These are phyloP conservation scores for Steromphala cineraria DNA, from an alignment of 2,888 invertebrate genomes.

Conservation along the genomic window DNA sequence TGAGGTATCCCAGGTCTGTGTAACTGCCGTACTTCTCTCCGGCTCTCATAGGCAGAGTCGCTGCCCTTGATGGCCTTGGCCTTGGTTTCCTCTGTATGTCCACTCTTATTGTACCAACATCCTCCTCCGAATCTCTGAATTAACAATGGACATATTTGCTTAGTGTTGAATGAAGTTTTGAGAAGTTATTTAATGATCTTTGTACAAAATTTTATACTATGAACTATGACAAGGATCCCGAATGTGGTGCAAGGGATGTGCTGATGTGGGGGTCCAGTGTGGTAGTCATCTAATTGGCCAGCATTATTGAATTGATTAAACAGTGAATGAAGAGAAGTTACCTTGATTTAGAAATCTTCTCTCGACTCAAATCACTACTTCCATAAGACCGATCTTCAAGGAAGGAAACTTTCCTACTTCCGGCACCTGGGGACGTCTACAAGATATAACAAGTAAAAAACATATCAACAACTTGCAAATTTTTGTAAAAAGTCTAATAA, in stretches of 20 bases:
- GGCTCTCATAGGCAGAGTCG: neutral
- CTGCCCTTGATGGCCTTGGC: neutral
- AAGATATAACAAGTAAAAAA: neutral
- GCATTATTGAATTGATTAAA: too few relatives aligned
- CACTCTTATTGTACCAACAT: neutral
- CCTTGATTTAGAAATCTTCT: neutral
- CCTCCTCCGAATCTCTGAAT: neutral
- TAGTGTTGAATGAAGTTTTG: too few relatives aligned
- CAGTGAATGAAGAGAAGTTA: neutral
- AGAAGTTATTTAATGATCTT: too few relatives aligned
- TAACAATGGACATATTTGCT: neutral
- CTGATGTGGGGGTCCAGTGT: too few relatives aligned
- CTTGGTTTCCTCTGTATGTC: neutral
- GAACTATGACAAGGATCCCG: too few relatives aligned
- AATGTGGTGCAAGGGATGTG: too few relatives aligned
- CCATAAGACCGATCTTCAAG: conserved; percentile 47
- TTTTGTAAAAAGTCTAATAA: too few relatives aligned
- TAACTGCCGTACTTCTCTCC: conserved; percentile 21
- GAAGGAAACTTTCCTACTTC: conserved; percentile 58
- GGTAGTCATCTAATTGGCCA: too few relatives aligned
- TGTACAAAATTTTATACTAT: too few relatives aligned
- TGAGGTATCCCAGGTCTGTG: conserved; percentile 2
- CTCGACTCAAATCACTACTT: neutral
- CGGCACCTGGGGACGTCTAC: conserved; percentile 49
- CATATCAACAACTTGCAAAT: too few relatives aligned